phyloP scores from a whole-genome alignment of 2,797 vertebrate genomes.

The Agapornis canus region DNA sequence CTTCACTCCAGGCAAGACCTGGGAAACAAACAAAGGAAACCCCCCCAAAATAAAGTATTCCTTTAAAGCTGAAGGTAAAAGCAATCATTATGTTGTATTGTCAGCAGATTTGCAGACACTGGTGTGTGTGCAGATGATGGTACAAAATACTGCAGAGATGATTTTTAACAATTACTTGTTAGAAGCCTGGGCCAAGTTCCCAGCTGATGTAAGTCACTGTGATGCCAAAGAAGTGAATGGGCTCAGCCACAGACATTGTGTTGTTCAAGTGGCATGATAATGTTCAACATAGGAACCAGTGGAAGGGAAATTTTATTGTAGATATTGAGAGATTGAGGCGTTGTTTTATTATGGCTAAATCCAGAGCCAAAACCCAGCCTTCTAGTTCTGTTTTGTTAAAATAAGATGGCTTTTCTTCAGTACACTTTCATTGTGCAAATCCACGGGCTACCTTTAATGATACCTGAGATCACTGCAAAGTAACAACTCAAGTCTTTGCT shows the following conservation, averaged over 20 bases:
- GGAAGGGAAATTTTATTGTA: not conserved
- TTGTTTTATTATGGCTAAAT: not conserved
- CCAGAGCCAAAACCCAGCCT: not conserved
- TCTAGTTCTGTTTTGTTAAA: not conserved
- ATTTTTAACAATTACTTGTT: not conserved
- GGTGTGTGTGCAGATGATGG: not conserved
- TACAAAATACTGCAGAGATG: not conserved
- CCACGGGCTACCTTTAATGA: not conserved
- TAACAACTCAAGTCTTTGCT: not conserved
- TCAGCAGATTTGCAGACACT: not conserved
- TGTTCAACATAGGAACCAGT: not conserved
- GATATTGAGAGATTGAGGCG: not conserved
- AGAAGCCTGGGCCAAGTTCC: not conserved
- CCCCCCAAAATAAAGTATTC: not conserved
- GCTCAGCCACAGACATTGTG: not conserved
- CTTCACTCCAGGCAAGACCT: not conserved
- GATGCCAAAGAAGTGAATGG: not conserved
- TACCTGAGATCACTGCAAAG: not conserved
- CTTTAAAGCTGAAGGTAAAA: not conserved
- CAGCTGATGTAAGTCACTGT: not conserved
- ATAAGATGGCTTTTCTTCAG: not conserved
- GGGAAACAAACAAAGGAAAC: not conserved
- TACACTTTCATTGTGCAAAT: not conserved
- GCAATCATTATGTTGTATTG: not conserved
- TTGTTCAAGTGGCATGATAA: not conserved